Evolutionary conservation across 2,113 vertebrate genomes (phyloP), one percentile per base, ranked within the genome.

Genomic region (Crotophaga sulcirostris): DNA sequence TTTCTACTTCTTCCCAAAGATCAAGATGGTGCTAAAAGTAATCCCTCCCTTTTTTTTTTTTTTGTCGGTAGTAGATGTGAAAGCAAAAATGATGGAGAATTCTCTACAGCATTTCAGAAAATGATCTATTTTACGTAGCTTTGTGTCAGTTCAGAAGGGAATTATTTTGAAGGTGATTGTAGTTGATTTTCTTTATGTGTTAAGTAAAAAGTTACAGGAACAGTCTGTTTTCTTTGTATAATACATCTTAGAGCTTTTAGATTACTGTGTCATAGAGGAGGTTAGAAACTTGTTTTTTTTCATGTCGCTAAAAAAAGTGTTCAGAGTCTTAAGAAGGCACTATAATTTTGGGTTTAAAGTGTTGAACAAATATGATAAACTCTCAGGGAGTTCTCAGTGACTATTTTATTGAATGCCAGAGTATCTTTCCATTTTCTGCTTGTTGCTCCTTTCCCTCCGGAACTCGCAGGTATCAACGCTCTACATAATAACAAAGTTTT

Each of bases 401-500:
- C 47, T 76, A 2, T 59, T 33, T 3, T 44, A 21, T 54, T 54
- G n/a, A 70, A 28, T 9, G 11, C 23, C 9, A 8, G 12, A 10
- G 11, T 17, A 7, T 29, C 47, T 44, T 40, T 21, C 25, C 51
- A 4, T 9, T 51, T 18, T 5, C 75, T 82, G 25, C 58, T 67
- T 31, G 12, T 17, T 54, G 31, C 10, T 72, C 6, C 33, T 72
- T 72, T 59, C 15, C 10, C 21, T 54, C 23, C 34, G 52, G 10
- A 69, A 15, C 26, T 29, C 36, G 52, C 17, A 4, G 49, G 7
- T 69, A 11, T 47, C 40, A 12, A 3, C 28, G 62, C 24, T 36
- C 11, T 9, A 12, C 17, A 2, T 40, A n/a, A 72, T 28, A 24
- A 28, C 0, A 0, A 40, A 26, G 29, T 5, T 45, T 7, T 0